Conservation (phyloP, 2,888 invertebrate genomes). For the Lycocerus yunnanus region DNA sequence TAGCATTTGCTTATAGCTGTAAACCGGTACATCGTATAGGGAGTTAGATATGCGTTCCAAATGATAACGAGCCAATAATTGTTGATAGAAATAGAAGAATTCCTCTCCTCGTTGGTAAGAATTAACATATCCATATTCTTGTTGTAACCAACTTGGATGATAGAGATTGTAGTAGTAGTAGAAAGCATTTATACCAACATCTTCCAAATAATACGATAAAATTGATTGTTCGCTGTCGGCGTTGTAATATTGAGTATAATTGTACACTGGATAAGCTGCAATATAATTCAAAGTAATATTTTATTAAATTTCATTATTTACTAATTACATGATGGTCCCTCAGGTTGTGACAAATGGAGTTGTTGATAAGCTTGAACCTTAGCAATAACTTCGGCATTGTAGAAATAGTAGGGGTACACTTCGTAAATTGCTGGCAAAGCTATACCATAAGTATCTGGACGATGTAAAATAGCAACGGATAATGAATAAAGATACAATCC, state of each 20-base stretch:
- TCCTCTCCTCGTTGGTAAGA: slow-evolving; percentile 68
- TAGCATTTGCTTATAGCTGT: slow-evolving; percentile 60
- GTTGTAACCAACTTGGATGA: slow-evolving; percentile 69
- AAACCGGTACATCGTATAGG: slow-evolving; percentile 65
- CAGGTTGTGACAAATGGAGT: slow-evolving; percentile 46
- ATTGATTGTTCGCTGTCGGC: slow-evolving; percentile 60
- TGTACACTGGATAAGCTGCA: background rate
- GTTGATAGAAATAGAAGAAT: slow-evolving; percentile 69
- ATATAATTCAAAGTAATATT: background rate
- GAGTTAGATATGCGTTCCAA: slow-evolving; percentile 75
- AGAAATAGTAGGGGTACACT: slow-evolving; percentile 73
- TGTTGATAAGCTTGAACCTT: slow-evolving; percentile 67
- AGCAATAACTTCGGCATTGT: slow-evolving; percentile 69
- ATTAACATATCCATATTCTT: slow-evolving; percentile 57
- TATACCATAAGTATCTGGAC: slow-evolving; percentile 66
- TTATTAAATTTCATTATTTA: background rate
- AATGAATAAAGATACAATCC: slow-evolving; percentile 70
- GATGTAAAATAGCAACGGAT: slow-evolving; percentile 66
- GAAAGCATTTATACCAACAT: slow-evolving; percentile 68
- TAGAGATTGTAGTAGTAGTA: slow-evolving; percentile 67
- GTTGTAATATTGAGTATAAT: slow-evolving; percentile 45
- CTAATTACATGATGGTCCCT: background rate
- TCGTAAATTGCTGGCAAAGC: slow-evolving; percentile 74
- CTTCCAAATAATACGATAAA: slow-evolving; percentile 75
- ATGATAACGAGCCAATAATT: slow-evolving; percentile 73